Evolutionary conservation across 2,888 invertebrate genomes (phyloP).

Genomic region (Prostheceraeus crozeri): DNA sequence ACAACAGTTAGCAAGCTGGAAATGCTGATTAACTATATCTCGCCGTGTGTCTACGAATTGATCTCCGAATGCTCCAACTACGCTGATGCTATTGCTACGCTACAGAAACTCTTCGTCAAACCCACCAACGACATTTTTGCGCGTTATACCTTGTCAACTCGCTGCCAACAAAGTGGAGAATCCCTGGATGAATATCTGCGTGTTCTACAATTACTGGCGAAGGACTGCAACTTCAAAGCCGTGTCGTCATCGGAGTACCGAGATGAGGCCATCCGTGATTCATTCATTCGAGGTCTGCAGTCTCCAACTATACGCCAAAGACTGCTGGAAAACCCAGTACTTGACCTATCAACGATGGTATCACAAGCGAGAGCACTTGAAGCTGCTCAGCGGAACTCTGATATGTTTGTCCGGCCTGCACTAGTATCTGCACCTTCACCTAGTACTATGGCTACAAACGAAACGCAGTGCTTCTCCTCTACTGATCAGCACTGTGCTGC

Average conservation of each 20-base stretch:
- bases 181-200: slow-evolving; percentile 26
- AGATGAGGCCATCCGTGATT: slow-evolving; percentile 29
- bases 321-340: slow-evolving; percentile 27
- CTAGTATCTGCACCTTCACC: no score
- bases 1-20: no score
- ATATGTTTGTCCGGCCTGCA: no score
- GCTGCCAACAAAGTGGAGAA: slow-evolving; percentile 23
- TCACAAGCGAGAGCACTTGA: slow-evolving; percentile 29
- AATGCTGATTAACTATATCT: no score
- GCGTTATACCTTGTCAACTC: slow-evolving; percentile 23
- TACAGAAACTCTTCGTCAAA: slow-evolving; percentile 25
- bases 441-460: no score
- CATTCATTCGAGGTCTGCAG: slow-evolving; percentile 11
- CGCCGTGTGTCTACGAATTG: no score
- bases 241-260: slow-evolving; percentile 12
- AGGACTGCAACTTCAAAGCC: slow-evolving; percentile 29
- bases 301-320: slow-evolving; percentile 21
- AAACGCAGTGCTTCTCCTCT: background rate
- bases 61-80: no score
- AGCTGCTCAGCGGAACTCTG: no score
- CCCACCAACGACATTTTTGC: slow-evolving; percentile 31
- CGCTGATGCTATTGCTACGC: slow-evolving; percentile 24
- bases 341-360: slow-evolving; percentile 18
- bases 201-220: slow-evolving; percentile 22
- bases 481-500: slow-evolving; percentile 17